Evolutionary conservation across 2,888 invertebrate genomes (phyloP).

Genomic region (Pammene fasciana): DNA sequence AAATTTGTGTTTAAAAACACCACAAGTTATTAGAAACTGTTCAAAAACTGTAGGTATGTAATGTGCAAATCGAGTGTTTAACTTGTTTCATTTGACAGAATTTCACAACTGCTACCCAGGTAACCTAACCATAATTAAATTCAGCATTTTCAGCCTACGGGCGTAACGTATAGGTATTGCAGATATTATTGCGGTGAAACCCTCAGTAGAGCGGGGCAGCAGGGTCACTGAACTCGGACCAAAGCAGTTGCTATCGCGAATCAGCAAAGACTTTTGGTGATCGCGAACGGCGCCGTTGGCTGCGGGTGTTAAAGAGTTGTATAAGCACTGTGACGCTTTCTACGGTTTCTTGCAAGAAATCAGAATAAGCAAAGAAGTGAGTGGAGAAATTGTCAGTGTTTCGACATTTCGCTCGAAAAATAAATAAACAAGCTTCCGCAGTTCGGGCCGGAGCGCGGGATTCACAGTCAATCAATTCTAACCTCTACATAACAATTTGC

Average conservation of each 20-base stretch:
- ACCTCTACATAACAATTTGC: too few relatives aligned
- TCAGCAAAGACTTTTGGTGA: constrained; percentile 61
- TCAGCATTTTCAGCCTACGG: constrained; percentile 37
- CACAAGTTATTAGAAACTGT: background rate
- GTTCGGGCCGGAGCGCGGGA: background rate
- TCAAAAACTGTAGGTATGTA: background rate
- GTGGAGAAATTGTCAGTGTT: constrained; percentile 74
- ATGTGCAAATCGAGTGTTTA: too few relatives aligned
- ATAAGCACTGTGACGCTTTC: constrained; percentile 76
- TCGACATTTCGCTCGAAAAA: constrained; percentile 62
- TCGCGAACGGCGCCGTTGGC: constrained; percentile 56
- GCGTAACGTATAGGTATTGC: constrained; percentile 35
- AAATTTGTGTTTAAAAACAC: too few relatives aligned
- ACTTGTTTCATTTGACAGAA: too few relatives aligned
- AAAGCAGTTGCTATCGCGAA: constrained; percentile 62
- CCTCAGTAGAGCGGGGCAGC: constrained; percentile 59
- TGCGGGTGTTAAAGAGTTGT: constrained; percentile 68
- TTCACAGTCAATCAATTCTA: too few relatives aligned
- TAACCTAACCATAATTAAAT: constrained; percentile 36
- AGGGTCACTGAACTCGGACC: constrained; percentile 66
- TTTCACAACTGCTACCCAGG: constrained; percentile 16
- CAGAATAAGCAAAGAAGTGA: constrained; percentile 76
- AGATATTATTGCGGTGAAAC: constrained; percentile 49
- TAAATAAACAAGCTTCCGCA: constrained; percentile 52
- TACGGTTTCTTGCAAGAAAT: constrained; percentile 62